Base-by-base conservation (phyloP, 2,113 vertebrate species). In the Cephalophus harveyi region DNA sequence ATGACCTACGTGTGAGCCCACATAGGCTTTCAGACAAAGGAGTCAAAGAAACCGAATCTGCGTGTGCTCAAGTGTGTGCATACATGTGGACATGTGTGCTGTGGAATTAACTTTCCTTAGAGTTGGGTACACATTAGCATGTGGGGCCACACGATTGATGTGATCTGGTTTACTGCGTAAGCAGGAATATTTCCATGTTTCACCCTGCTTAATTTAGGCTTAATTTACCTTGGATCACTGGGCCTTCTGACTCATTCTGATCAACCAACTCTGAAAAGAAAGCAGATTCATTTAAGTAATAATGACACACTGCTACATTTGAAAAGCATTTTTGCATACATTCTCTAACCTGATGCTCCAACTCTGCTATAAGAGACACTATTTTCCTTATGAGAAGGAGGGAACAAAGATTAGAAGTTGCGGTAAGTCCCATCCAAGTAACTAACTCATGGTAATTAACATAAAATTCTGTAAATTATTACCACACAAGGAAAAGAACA, bases 261-360 rank as follows among this genome's bases (percentile, higher is more conserved):
- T 98, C 99, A 17, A 98, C 62, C 87, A 98, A 87, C 91, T 99
- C 99, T 99, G 98, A 93, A 95, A 98, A 93, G 1, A 97, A 90
- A 98, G 48, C 54, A 86, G 33, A 93, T 15, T 25, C 21, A 46
- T 71, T 81, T 54, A 52, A 87, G 40, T 12, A 40, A 36, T 48
- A 52, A 30, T 16, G 30, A n/a, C 40, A 76, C 0, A 23, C 6
- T 8, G 4, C 54, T 15, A 59, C 17, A 55, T 23, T 1, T 15
- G 27, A 84, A 87, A 87, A 83, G 36, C 54, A 88, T 9, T 36
- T 90, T 33, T 76, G 91, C 4, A 84, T 17, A 59, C 17, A 57
- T n/a, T 55, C 54, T 88, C 10, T 59, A 43, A 16, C n/a, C n/a
- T 50, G 27, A 48, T 33, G 78, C 11, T 62, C 64, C 17, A 52